Evolutionary conservation across 2,888 invertebrate genomes (phyloP).

Genomic region (Drosophila sordidula): DNA sequence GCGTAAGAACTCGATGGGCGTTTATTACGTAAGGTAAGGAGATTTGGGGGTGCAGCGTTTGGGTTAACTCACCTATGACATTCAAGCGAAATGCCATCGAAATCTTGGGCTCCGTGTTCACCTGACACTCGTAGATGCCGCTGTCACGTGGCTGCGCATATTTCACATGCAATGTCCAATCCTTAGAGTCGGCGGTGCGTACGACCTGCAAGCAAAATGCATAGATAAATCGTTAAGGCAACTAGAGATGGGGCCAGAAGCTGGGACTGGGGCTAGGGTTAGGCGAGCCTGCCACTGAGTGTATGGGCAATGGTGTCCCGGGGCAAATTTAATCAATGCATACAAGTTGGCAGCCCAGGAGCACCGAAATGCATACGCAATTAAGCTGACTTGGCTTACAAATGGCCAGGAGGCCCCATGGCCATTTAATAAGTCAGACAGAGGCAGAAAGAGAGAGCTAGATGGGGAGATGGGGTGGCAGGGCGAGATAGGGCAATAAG

Average conservation of each 20-base stretch:
- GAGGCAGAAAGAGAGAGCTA: background rate
- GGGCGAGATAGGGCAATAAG: conserved; percentile 23
- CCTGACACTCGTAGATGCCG: conserved; percentile 88
- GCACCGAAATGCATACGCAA: conserved; percentile 70
- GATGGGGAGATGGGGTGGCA: background rate
- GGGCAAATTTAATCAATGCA: conserved; percentile 77
- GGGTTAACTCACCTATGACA: conserved; percentile 89
- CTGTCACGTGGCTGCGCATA: conserved; percentile 94
- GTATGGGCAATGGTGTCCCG: conserved; percentile 38
- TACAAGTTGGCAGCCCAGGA: conserved; percentile 49
- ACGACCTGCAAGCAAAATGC: conserved; percentile 78
- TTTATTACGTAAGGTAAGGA: conserved; percentile 17
- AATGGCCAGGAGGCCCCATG: conserved; percentile 48
- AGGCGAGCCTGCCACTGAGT: conserved; percentile 1
- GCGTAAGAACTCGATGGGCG: conserved; percentile 28
- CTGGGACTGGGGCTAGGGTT: background rate
- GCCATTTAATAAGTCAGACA: conserved; percentile 66
- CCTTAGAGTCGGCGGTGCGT: conserved; percentile 91
- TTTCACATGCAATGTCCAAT: conserved; percentile 95
- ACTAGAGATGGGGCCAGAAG: background rate
- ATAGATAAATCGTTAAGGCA: conserved; percentile 59
- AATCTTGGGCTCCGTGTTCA: conserved; percentile 94
- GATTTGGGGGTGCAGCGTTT: background rate
- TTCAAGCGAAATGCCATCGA: conserved; percentile 93
- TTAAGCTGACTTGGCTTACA: conserved; percentile 71